Base-by-base conservation (phyloP, 2,888 invertebrate species). In the Chrysina gloriosa region DNA sequence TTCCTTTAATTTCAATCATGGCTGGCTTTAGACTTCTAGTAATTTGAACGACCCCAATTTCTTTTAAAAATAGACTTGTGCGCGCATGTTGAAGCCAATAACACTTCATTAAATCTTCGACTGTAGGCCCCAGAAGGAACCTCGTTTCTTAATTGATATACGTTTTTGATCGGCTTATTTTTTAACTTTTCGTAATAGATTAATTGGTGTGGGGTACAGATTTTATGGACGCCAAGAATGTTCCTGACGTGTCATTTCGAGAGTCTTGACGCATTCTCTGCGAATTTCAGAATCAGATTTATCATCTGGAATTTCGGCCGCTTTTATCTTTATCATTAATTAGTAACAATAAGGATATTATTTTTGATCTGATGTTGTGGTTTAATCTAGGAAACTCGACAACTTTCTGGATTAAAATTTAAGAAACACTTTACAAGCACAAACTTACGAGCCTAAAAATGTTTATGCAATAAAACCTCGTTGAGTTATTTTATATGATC, bases 1-100 rank as follows among this genome's bases (percentile, higher is more conserved):
- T 25, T 11, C 3, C 11, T 48, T 9, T 48, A 48, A 48, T 48
- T 3, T 48, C 5, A 36, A 56, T 56, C 23, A 36, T 56, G 36
- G 19, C 36, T 56, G 42, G 3, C 7, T 50, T 50, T 50, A 14
- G 48, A 0, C 39, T 39, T 25, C 14, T 19, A 14, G 11, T 6
- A 58, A 25, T 23, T 58, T 23, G 14, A 11, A 42, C 39, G 58
- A 25, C 42, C 58, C 39, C 42, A 58, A 58, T 58, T 58, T 58
- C 39, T 42, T 58, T 58, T 58, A 42, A 58, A 58, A 58, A 58
- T 42, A 27, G 42, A n/a, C 4, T 2, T n/a, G 3, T 9, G 25
- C 6, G 4, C 29, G 4, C 2, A 27, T 19, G 52, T 27, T 29
- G 14, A 29, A 14, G 29, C 52, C 31, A 31, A 52, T 52, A 29